Conservation (phyloP, 2,797 vertebrate species). For the Heterohyrax brucei region DNA sequence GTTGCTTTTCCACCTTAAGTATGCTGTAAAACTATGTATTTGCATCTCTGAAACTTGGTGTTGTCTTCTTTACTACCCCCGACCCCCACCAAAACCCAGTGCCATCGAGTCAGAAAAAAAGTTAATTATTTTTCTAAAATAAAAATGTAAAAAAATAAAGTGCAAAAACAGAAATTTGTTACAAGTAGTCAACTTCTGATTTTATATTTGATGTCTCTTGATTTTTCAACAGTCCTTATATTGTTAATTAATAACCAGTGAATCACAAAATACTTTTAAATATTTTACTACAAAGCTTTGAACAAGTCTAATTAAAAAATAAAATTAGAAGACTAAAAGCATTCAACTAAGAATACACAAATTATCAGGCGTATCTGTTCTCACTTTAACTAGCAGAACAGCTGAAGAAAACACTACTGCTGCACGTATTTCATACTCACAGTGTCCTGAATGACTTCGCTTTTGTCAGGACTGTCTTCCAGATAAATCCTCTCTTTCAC, state of each 20-base stretch:
- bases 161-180: conserved; percentile 48
- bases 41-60: conserved; percentile 16
- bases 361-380: not conserved
- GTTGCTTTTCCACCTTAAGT: not conserved
- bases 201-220: conserved; percentile 74
- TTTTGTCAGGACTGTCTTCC: conserved; percentile 92
- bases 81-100: too few relatives aligned
- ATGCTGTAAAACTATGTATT: not conserved
- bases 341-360: conserved; percentile 34
- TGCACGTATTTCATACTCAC: conserved; percentile 87
- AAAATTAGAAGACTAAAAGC: conserved; percentile 58
- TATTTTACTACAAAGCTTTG: conserved; percentile 80
- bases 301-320: conserved; percentile 62
- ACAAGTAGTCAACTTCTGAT: not conserved
- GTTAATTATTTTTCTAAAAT: too few relatives aligned
- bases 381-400: not conserved
- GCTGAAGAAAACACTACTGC: conserved; percentile 30
- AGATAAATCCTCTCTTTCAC: conserved; percentile 89
- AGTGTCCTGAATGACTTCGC: conserved; percentile 89
- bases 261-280: conserved; percentile 69
- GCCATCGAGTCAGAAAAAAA: too few relatives aligned
- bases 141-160: not conserved
- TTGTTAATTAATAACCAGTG: conserved; percentile 77
- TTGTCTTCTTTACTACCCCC: not conserved
- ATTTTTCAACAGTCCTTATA: conserved; percentile 59